These are phyloP conservation scores for Spatulosminthurus flaviceps DNA, from an alignment of 2,888 invertebrate species.

Conservation along the genomic window DNA sequence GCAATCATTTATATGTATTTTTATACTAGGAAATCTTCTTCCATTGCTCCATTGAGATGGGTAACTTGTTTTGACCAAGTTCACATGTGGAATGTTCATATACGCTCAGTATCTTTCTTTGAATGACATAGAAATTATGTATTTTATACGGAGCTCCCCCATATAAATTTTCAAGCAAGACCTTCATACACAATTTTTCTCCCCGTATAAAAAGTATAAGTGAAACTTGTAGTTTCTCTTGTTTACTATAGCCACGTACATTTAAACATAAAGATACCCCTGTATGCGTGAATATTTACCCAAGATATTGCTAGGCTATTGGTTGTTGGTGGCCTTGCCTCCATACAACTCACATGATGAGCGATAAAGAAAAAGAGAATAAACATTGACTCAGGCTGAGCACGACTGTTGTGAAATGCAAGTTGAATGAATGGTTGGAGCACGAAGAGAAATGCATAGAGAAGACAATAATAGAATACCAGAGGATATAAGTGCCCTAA, in stretches of 20 bases:
- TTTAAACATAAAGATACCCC: too few species aligned
- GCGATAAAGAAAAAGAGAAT: constrained; percentile 27
- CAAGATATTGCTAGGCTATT: constrained; percentile 7
- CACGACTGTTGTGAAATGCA: neutral
- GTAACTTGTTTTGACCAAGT: neutral
- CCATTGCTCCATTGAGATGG: too few species aligned
- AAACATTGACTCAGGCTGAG: constrained; percentile 30
- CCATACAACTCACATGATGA: constrained; percentile 12
- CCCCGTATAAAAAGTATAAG: too few species aligned
- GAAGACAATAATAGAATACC: too few species aligned
- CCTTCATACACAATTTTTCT: too few species aligned
- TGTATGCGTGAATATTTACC: neutral
- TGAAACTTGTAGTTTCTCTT: too few species aligned
- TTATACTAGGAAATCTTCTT: too few species aligned
- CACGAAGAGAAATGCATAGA: neutral
- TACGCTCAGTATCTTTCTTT: neutral
- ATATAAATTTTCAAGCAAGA: too few species aligned
- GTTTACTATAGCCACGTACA: too few species aligned
- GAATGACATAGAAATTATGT: too few species aligned
- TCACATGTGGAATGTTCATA: neutral
- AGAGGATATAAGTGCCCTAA: too few species aligned
- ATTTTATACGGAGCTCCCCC: too few species aligned
- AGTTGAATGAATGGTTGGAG: neutral
- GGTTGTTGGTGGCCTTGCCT: constrained; percentile 22
- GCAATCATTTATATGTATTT: neutral